Base-by-base conservation (phyloP, 2,888 invertebrate species). In the Diarsia brunnea region DNA sequence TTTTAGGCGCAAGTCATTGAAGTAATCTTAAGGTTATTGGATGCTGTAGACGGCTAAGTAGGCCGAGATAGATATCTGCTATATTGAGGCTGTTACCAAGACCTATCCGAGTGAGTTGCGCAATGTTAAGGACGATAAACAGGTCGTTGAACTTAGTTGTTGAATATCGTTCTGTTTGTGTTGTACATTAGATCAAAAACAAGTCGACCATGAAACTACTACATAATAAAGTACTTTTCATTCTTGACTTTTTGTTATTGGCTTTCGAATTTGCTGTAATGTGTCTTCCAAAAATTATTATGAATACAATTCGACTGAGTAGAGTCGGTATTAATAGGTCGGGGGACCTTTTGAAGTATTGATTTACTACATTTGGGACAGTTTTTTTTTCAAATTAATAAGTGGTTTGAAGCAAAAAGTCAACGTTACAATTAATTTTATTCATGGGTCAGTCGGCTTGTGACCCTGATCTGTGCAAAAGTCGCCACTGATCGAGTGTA, bases 1-100 rank as follows among this genome's bases (percentile, higher is more conserved):
- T 84, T 76, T 75, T 71, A 63, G 53, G 63, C 64, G 85, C 85
- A 81, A 86, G 87, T 87, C 85, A 87, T 78, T 60, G 77, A n/a
- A 38, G 72, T 82, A 85, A 85, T 87, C 74, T 78, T 71, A 47
- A 73, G 75, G 85, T 84, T 87, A 85, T 82, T 84, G 76, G 72
- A 79, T 83, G 71, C 68, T 72, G 73, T 69, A 45, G 61, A 53
- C 61, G n/a, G 51, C 67, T 74, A 66, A 79, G 73, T 31, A 63
- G 38, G 16, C 65, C 38, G 31, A 64, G 67, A 81, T 67, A 63
- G 55, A 79, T 72, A 14, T 27, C 60, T 45, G 53, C 21, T 47
- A 63, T 24, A 66, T 55, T 49, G 11, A 55, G 24, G n/a, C 43
- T 74, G 27, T 55, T 55, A 55, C 43, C 14, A 58, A 47, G 47